These are phyloP conservation scores for Nannoperca obscura DNA, from an alignment of 2,797 vertebrate genomes.

Conservation along the genomic window DNA sequence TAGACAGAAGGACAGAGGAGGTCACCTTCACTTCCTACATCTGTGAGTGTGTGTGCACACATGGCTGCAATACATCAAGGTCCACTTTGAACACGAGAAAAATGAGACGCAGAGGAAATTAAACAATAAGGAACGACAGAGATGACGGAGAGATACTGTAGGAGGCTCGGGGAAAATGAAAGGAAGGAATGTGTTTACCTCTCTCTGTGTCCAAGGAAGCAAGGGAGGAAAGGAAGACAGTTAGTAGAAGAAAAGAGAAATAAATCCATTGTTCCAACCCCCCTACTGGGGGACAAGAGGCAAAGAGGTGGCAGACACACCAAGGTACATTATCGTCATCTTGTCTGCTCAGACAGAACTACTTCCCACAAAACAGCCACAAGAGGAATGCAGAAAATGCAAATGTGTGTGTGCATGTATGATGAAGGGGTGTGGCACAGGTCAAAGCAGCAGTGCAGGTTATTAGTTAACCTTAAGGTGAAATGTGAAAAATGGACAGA, in stretches of 20 bases:
- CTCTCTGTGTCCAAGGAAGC: slow-evolving; percentile 83
- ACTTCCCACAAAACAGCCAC: background rate
- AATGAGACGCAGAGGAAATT: slow-evolving; percentile 70
- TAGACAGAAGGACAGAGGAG: slow-evolving; percentile 59
- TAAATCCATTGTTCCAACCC: background rate
- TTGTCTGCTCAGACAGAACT: slow-evolving; percentile 9
- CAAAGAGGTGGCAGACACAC: slow-evolving; percentile 19
- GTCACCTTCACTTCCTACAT: slow-evolving; percentile 69
- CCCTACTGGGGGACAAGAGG: slow-evolving; percentile 22
- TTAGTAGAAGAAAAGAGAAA: slow-evolving; percentile 53
- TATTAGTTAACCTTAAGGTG: slow-evolving; percentile 14
- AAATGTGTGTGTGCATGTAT: background rate
- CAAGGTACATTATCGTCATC: slow-evolving; percentile 17
- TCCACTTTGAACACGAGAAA: slow-evolving; percentile 44
- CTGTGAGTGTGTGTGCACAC: slow-evolving; percentile 44
- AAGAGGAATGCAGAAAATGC: slow-evolving; percentile 7
- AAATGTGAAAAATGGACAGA: slow-evolving; percentile 10
- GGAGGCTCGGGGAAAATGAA: slow-evolving; percentile 26
- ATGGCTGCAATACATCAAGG: slow-evolving; percentile 43
- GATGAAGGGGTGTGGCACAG: background rate
- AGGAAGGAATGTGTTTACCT: slow-evolving; percentile 77
- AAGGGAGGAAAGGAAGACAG: slow-evolving; percentile 63
- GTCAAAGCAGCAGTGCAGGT: slow-evolving; percentile 31
- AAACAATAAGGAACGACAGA: slow-evolving; percentile 64
- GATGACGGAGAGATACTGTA: slow-evolving; percentile 39